Conservation (phyloP, 1,140 invertebrate genomes). For the Drosophila pseudoananassae region DNA sequence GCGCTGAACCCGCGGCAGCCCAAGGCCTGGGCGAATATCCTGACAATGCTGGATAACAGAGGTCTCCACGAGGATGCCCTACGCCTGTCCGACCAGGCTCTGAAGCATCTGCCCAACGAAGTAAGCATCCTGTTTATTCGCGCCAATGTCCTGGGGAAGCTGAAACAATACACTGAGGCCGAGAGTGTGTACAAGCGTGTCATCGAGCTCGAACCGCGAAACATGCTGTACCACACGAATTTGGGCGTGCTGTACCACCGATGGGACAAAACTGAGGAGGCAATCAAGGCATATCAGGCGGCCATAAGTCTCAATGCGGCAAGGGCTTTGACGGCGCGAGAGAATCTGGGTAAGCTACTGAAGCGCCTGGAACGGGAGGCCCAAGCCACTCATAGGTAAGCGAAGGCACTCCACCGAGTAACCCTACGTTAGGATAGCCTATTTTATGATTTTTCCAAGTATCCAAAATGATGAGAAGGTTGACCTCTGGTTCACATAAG, state of each 20-base stretch:
- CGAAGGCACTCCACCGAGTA: not conserved
- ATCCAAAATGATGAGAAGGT: not conserved
- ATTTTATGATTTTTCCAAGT: not conserved
- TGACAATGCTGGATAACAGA: conserved; percentile 94
- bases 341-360: conserved; percentile 69
- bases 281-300: conserved; percentile 90
- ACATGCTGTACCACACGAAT: conserved; percentile 92
- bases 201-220: conserved; percentile 88
- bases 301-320: conserved; percentile 84
- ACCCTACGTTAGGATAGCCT: too few species aligned
- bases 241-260: conserved; percentile 96
- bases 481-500: not conserved
- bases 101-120: conserved; percentile 89
- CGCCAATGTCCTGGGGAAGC: conserved; percentile 95
- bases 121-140: conserved; percentile 93
- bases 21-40: conserved; percentile 95
- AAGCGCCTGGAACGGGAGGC: conserved; percentile 61
- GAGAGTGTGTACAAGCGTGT: conserved; percentile 92
- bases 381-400: conserved; percentile 14
- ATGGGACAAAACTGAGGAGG: conserved; percentile 92
- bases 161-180: conserved; percentile 89
- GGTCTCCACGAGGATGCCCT: conserved; percentile 89
- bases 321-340: conserved; percentile 61
- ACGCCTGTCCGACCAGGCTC: conserved; percentile 88
- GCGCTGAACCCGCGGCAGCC: conserved; percentile 90